Evolutionary conservation across 1,140 invertebrate genomes (phyloP), one percentile per base, ranked within the genome.

Genomic region (Spodoptera litura): DNA sequence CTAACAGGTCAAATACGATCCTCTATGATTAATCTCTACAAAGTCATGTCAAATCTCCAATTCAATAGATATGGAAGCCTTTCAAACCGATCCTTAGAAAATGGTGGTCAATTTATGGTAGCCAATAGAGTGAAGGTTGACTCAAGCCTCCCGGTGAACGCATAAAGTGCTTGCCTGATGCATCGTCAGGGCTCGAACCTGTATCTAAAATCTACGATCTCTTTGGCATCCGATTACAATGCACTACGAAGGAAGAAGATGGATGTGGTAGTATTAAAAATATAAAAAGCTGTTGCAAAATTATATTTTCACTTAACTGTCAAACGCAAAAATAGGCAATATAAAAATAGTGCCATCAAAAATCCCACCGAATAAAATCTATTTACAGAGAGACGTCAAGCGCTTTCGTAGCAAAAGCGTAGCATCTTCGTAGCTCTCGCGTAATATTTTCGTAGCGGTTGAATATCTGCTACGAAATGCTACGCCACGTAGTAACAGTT

Each of bases 161-260:
- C 5, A 51, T 53, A 64, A 76, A 76, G 73, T 64, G 73, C 73
- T 76, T 76, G 20, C 66, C 12, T 59, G 73, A 76, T 76, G 73
- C 73, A 64, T 76, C 73, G 73, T 64, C 73, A 76, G 73, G 58
- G 71, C n/a, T 53, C 59, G 59, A 64, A 35, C 49, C 66, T 71
- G 44, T 78, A 78, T 71, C 66, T 78, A 56, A 78, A 71, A 49
- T 78, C 76, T 70, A 56, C 64, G 49, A 78, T 78, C 76, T 51
- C 75, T 71, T 68, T 31, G 62, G 62, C 75, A 58, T 78, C 59
- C 53, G 64, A 3, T 2, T 3, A 51, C 75, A 49, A 49, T 31
- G 20, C 10, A 10, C 11, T 71, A 77, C 38, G 35, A 72, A 15
- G 27, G 1, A 20, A 4, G 4, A 8, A 44, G 9, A 27, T 68